Base-by-base conservation (phyloP, 2,113 vertebrate genomes). In the Calyptomena viridis region DNA sequence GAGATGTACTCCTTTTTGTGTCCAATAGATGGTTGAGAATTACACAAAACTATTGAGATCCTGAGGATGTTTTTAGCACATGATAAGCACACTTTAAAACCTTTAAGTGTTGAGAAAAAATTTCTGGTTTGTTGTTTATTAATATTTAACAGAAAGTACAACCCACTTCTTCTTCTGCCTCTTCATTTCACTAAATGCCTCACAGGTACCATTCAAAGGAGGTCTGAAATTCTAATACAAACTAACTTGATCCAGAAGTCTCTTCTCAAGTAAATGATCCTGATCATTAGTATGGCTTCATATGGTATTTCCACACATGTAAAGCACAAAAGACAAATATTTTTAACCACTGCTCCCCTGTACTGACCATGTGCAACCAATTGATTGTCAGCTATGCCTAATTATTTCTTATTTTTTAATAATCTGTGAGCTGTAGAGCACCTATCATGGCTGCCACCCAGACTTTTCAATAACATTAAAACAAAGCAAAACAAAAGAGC, bases 401-500 rank as follows among this genome's bases (percentile, higher is more conserved):
- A 95, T 95, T 89, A 89, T 87, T 78, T 86, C 25, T 69, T 74
- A 80, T 69, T 71, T 80, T 88, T 49, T 47, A 62, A 69, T 93
- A 71, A 93, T 85, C 78, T 93, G 86, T 94, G 82, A 93, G 64
- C 84, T 93, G 82, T 68, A 79, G 94, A 95, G 82, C 49, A 84
- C 69, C 78, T 92, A 92, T 80, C 92, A 80, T 55, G 90, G 69
- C 91, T 91, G 87, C 91, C 89, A 92, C 85, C 52, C 87, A 92
- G 92, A 78, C 75, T 95, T 95, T 86, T 89, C 90, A 96, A 95
- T 92, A 94, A 86, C 52, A 73, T 62, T 96, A 92, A 96, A 89
- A 90, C 88, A 96, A 94, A 93, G 72, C 64, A 96, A 93, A 96
- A 95, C 85, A 93, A 92, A 96, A 91, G 74, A 96, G 42, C 55